Evolutionary conservation across 2,113 vertebrate genomes (phyloP), one percentile per base, ranked within the genome.

Genomic region (Cheirogaleus medius): DNA sequence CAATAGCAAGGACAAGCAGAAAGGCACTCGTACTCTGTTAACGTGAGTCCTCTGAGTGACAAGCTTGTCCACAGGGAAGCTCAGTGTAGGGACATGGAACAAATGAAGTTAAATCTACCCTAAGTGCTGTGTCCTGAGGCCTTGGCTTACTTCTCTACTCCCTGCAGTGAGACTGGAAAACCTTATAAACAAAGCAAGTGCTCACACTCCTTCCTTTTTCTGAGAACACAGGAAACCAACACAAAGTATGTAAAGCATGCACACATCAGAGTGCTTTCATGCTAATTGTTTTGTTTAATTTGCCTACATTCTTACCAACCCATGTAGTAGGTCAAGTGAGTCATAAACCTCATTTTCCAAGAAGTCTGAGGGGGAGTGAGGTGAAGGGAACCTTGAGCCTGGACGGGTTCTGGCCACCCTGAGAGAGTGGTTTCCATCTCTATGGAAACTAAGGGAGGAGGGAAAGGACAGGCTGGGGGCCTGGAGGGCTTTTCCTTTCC

Each of bases 1-100:
- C 97, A 90, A 68, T 39, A 77, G 60, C 93, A 94, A 96, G 91
- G 96, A 90, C 91, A 68, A 76, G 85, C 71, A 93, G 96, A 94
- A 91, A 63, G 52, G 49, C 29, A 5, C 52, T 18, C 3, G 77
- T 44, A 89, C 92, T 69, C 68, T 34, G 92, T 32, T 18, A 89
- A 49, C 20, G 0, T 4, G 63, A 77, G 87, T 42, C 60, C 80
- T 56, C 34, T 0, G 6, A 76, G 78, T 52, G 37, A 68, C 2
- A 0, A 21, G 68, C 20, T 5, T 12, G 12, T 7, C 27, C 64
- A 12, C 3, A 6, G 86, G 44, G 11, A 39, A 12, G 52, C 68
- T 42, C 20, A 0, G 56, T 0, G 1, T 44, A 58, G 34, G 56
- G 0, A 2, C 1, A 39, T 1, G 32, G 58, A n/a, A 71, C 0